Conservation (phyloP, 2,888 invertebrate species). For the Dynastes hyllus region DNA sequence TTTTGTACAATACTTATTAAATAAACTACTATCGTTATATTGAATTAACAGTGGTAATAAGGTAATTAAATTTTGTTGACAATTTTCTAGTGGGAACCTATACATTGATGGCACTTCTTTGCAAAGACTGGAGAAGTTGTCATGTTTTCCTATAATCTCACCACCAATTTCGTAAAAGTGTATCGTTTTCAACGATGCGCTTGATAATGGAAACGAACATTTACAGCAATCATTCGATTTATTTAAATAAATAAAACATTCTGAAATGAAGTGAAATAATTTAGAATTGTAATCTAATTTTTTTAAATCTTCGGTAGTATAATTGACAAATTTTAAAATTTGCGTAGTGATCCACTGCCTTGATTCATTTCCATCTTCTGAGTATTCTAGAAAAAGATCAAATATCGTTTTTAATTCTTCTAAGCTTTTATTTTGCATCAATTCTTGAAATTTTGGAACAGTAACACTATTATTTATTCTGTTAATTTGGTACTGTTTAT, state of each 20-base stretch:
- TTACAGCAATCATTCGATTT: conserved; percentile 73
- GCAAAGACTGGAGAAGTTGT: conserved; percentile 65
- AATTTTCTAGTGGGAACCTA: conserved; percentile 73
- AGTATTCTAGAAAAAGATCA: conserved; percentile 60
- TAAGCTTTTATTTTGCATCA: conserved; percentile 59
- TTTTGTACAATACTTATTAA: conserved; percentile 74
- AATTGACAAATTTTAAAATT: conserved; percentile 64
- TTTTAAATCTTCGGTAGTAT: conserved; percentile 52
- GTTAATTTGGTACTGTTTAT: conserved; percentile 68
- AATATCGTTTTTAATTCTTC: conserved; percentile 61
- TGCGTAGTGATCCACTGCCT: conserved; percentile 66
- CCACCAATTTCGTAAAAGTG: conserved; percentile 75
- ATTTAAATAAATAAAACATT: conserved; percentile 73
- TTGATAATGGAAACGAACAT: conserved; percentile 77
- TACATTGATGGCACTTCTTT: conserved; percentile 77
- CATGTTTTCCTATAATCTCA: conserved; percentile 74
- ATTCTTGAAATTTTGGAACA: conserved; percentile 62
- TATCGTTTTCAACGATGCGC: conserved; percentile 69
- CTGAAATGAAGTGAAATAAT: conserved; percentile 73
- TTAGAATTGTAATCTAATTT: conserved; percentile 64
- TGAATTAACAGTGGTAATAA: conserved; percentile 76
- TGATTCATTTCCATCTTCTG: conserved; percentile 59
- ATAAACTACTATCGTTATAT: conserved; percentile 74
- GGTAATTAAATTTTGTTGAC: conserved; percentile 71
- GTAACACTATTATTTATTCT: conserved; percentile 66